Conservation (phyloP, 2,797 vertebrate genomes). For the Anas georgica region DNA sequence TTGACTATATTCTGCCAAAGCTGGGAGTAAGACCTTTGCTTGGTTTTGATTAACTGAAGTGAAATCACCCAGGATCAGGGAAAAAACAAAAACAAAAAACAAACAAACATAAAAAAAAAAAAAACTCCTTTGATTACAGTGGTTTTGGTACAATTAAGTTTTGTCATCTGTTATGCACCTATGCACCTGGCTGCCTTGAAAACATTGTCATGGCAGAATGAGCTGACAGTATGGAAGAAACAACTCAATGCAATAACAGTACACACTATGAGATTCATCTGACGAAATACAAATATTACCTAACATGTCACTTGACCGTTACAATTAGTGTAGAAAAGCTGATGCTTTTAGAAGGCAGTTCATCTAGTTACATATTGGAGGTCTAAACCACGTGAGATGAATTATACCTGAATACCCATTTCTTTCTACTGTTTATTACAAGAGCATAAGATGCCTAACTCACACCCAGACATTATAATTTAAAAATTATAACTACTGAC, state of each 20-base stretch:
- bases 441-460: background rate
- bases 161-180: background rate
- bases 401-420: background rate
- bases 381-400: background rate
- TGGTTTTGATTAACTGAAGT: background rate
- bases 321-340: background rate
- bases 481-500: background rate
- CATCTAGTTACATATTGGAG: background rate
- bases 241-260: background rate
- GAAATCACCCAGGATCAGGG: background rate
- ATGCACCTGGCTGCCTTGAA: background rate
- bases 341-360: background rate
- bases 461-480: background rate
- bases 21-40: background rate
- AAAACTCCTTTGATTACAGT: background rate
- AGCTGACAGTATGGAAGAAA: fast-evolving
- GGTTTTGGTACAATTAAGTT: background rate
- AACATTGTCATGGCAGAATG: background rate
- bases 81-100: background rate
- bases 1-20: background rate
- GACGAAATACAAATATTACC: background rate
- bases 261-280: background rate
- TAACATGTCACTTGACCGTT: background rate
- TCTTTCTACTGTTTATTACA: background rate
- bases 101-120: background rate